A percentile compares a stretch with the other conserved stretches of the same genome.
phyloP scores from a whole-genome alignment of 2,797 vertebrate genomes.

The Bufotes viridis region DNA sequence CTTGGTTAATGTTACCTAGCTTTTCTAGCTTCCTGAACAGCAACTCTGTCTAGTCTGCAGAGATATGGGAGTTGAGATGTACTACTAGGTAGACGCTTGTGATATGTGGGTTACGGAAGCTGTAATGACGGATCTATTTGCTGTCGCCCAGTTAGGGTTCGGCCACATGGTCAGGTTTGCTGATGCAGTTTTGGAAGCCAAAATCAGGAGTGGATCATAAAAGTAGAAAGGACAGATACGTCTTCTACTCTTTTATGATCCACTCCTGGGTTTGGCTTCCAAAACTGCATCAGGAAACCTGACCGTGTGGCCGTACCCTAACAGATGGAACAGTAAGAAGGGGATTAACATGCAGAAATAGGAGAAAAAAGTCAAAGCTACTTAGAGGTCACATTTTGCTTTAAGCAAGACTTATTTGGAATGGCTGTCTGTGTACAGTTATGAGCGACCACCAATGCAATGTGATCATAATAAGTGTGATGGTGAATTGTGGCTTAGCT shows the following conservation, averaged over 20 bases:
- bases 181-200: no score
- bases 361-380: neutral
- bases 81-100: neutral
- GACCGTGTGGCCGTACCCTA: neutral
- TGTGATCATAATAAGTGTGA: neutral
- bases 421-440: neutral
- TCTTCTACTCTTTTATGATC: no score
- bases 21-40: neutral
- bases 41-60: neutral
- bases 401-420: neutral
- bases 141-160: neutral
- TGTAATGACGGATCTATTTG: neutral
- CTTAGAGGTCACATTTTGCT: neutral
- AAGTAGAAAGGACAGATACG: no score
- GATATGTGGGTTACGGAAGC: neutral
- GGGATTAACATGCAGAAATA: neutral
- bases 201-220: no score
- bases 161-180: no score
- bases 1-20: neutral
- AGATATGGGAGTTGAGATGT: neutral
- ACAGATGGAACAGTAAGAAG: neutral
- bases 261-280: no score
- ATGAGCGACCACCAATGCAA: neutral
- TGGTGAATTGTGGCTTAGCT: neutral
- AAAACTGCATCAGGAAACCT: no score